Evolutionary conservation across 2,113 vertebrate species (phyloP), one percentile per base, ranked within the genome.

Genomic region (Glaucomys volans): DNA sequence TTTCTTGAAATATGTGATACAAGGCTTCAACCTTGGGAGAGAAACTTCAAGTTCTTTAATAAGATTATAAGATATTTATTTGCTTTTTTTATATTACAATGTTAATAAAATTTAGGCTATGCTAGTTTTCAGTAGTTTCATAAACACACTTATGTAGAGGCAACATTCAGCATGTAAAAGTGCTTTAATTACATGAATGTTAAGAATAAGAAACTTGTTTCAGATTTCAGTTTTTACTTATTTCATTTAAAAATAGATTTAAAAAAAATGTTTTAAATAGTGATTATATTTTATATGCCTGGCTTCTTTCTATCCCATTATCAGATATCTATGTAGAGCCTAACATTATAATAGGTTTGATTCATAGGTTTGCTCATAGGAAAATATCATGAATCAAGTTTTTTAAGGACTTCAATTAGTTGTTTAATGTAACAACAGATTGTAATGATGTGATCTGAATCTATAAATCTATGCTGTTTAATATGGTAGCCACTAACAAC

Each of bases 201-300:
- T 90, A 90, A 92, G 20, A 57, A 85, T 90, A 90, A 92, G 20
- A 57, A 85, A 75, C 0, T 76, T 71, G 35, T 85, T 89, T 93
- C 57, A 64, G 17, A 90, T 57, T 77, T 89, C 37, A 74, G 2
- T 37, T 66, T 94, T 77, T 37, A 37, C 5, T 52, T n/a, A 66
- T 44, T 83, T 92, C 12, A 54, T 57, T 77, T 80, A 52, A 79
- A n/a, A 95, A 66, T 24, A 89, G 76, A 87, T 72, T 18, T 84
- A 67, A 69, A 17, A 4, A 85, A 84, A 91, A 84, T 72, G 57
- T 37, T 59, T 96, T 75, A 62, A 93, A 64, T 20, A 59, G 57
- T 44, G 0, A 57, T 80, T 66, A 28, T 32, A 26, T 20, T 24
- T 22, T 14, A 20, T 69, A 64, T 28, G 16, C 30, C 30, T 71